Conservation (phyloP, 2,113 vertebrate genomes). For the Lamprotornis superbus region DNA sequence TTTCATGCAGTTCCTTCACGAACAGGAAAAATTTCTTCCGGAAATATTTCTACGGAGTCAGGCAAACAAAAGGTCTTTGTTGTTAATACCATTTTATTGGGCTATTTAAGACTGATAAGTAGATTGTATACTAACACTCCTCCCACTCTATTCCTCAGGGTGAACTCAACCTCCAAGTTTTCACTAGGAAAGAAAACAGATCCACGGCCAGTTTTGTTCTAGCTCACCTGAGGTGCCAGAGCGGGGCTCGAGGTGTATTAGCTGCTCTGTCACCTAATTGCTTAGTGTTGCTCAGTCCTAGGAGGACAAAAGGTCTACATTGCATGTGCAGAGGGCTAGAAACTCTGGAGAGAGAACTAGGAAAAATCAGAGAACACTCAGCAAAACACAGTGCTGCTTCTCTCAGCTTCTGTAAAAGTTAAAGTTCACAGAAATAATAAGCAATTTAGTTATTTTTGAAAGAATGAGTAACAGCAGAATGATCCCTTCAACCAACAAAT, state of each 20-base stretch:
- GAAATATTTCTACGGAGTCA: not conserved
- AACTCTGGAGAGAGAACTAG: not conserved
- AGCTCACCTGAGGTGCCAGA: not conserved
- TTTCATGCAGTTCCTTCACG: not conserved
- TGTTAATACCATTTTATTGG: not conserved
- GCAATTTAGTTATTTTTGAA: not conserved
- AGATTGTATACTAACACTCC: not conserved
- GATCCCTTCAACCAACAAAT: not conserved
- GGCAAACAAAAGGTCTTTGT: not conserved
- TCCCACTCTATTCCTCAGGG: not conserved
- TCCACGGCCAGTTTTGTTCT: not conserved
- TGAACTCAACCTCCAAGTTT: not conserved
- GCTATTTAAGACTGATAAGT: not conserved
- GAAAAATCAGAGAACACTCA: not conserved
- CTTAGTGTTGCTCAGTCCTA: not conserved
- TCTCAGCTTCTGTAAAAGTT: not conserved
- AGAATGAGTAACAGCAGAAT: not conserved
- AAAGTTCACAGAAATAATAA: not conserved
- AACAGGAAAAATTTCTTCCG: not conserved
- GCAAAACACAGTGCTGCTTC: not conserved
- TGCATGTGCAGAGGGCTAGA: not conserved
- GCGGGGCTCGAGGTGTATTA: accelerated
- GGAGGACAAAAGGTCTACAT: not conserved
- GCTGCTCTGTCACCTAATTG: not conserved
- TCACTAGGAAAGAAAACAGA: not conserved